Evolutionary conservation across 2,113 vertebrate species (phyloP), one percentile per base, ranked within the genome.

Genomic region (Paracanthobrama guichenoti): DNA sequence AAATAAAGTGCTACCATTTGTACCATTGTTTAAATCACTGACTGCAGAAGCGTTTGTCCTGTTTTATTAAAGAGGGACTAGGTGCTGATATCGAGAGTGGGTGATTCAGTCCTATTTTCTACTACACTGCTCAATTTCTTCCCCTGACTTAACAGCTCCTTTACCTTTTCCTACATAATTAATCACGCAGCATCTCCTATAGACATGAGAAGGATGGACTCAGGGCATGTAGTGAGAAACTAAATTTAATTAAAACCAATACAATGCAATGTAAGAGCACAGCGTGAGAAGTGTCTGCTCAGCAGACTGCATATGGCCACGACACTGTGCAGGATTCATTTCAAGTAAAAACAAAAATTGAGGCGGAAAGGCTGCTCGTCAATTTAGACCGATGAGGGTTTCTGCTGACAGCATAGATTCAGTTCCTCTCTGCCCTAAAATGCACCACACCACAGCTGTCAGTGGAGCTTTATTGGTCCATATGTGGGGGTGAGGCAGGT

Each of bases 201-300:
- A 73, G 69, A 76, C 80, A 74, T 82, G n/a, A 22, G 69, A 76
- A 76, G 60, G 76, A 88, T 86, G 55, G 84, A 86, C 84, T 86
- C 50, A 9, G 62, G 87, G 81, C 35, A 85, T 60, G 76, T n/a
- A 84, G 62, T 24, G 20, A 60, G 66, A 59, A 85, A 26, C n/a
- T 53, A 84, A 84, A 84, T 87, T 86, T 86, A 87, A 90, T 90
- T 87, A 89, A 87, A 89, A 85, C 73, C 69, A 86, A 55, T 82
- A 86, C 85, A 87, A 87, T 77, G 48, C 83, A 85, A 86, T 26
- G 78, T 16, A 60, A n/a, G 31, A 42, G 59, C 79, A 66, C 81
- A n/a, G 60, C 44, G 20, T 18, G 67, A 73, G 55, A 85, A 86
- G 55, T 79, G 81, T 73, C 20, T 64, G 81, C 74, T 85, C 78